Base-by-base conservation (phyloP, 1,140 invertebrate species). In the Acarapis woodi region DNA sequence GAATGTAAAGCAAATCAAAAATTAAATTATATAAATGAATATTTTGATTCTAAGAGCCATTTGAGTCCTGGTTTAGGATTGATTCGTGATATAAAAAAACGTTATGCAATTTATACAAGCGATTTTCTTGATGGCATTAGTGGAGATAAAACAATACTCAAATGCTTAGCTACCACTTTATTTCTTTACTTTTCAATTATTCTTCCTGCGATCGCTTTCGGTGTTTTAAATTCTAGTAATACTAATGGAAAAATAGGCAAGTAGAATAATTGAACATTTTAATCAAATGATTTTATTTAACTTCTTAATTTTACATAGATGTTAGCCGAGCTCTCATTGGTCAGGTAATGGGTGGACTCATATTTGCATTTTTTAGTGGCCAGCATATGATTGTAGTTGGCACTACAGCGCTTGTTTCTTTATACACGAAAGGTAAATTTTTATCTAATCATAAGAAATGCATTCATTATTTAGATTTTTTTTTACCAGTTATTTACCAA, bases 111-210 rank as follows among this genome's bases (percentile, higher is more conserved):
- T 37, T 55, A 55, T 44, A 21, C 37, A 9, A 50, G 47, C 10
- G 53, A 55, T 44, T 55, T 47, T 40, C 16, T 48, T 6, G 54
- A 58, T 43, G 54, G 53, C 28, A 40, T 67, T 19, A 42, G 54
- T 19, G 64, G 64, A 9, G 53, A 54, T 37, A 56, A 56, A 38
- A 62, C 63, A 8, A 46, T 64, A 10, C 57, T 60, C 40, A 66
- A 66, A 49, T 48, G 45, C 9, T 39, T 50, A 12, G 54, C 58
- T 53, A 10, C 45, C 16, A 43, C 41, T 9, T 23, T 62, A 4
- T 63, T 64, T 44, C 51, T 63, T 0, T 63, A 61, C 44, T 63
- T 63, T 49, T 58, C 59, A 10, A 60, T 58, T 46, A 47, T 63
- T 16, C 45, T 63, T 9, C 61, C 61, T 12, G 56, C 53, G 31